A percentile compares a stretch with the other conserved stretches of the same genome.
phyloP scores from a whole-genome alignment of 1,140 invertebrate species.

The Cephus cinctus region DNA sequence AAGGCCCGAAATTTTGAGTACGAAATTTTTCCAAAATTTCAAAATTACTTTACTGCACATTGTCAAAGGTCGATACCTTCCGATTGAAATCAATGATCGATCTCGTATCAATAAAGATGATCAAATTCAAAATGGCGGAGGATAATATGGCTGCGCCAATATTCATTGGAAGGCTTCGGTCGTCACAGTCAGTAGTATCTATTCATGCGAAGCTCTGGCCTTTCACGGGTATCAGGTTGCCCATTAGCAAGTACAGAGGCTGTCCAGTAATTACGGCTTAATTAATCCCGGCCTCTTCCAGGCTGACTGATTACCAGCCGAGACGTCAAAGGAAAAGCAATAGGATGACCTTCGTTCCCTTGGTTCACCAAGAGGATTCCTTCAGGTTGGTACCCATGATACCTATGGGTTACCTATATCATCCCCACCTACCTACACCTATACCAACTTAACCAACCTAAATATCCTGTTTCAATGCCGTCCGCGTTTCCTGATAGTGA shows the following conservation, averaged over 20 bases:
- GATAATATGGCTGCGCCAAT: not conserved
- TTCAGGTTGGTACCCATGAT: no score
- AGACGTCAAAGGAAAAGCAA: not conserved
- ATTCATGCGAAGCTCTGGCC: not conserved
- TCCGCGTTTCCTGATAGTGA: no score
- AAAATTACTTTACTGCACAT: no score
- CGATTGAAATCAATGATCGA: no score
- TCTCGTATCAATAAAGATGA: not conserved
- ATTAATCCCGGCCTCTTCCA: conserved; percentile 4
- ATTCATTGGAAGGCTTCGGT: not conserved
- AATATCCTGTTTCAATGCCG: no score
- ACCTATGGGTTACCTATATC: no score
- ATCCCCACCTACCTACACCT: no score
- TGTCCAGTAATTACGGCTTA: conserved; percentile 5
- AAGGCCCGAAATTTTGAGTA: no score
- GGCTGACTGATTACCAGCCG: conserved; percentile 1
- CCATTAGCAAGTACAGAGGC: not conserved
- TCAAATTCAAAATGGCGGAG: not conserved
- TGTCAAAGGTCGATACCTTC: no score
- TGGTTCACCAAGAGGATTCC: no score
- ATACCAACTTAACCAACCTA: no score
- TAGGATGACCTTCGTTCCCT: not conserved
- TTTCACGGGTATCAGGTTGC: conserved; percentile 4
- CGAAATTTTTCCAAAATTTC: no score
- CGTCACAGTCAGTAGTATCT: not conserved